Evolutionary conservation across 2,797 vertebrate species (phyloP), one percentile per base, ranked within the genome.

Genomic region (Premnoplex brunnescens): DNA sequence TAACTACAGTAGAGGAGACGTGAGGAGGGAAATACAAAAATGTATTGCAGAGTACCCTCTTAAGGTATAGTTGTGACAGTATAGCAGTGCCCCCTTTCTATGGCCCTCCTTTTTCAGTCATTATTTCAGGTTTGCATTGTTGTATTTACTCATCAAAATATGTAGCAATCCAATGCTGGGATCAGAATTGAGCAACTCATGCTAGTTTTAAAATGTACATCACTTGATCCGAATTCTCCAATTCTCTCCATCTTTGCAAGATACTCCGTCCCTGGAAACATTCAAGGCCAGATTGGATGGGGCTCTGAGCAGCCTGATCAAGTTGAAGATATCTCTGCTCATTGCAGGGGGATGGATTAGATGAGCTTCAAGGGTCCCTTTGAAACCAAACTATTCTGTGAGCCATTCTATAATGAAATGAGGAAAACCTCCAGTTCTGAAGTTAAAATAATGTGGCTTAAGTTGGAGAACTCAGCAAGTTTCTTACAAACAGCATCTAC

Each of bases 401-500:
- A 44, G 41, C 10, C 7, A 27, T 66, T 85, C 52, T 46, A 4
- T 8, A 55, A 36, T 59, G 39, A 78, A 87, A 87, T 16, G 24
- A 30, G 3, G 34, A 62, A 66, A 77, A 26, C 10, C 15, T 87
- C 32, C 15, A 28, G 5, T 85, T 82, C 36, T 37, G 7, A 91
- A 74, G 34, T 55, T 78, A 84, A 74, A 84, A 80, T 56, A 79
- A 60, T 0, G 1, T 41, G 18, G 4, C 56, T 60, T 36, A 41
- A 60, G 13, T 51, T 48, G 49, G 34, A 72, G 10, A 20, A 15
- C 60, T 91, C 62, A 48, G 30, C 30, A 77, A 43, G 7, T 77
- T 62, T 56, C 26, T 34, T 71, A 34, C 2, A 11, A 3, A 5
- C 9, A 87, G 17, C 32, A 46, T 9, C 10, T 0, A 1, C 2